Base-by-base conservation (phyloP, 1,140 invertebrate species). In the Lasaia peninsularis region DNA sequence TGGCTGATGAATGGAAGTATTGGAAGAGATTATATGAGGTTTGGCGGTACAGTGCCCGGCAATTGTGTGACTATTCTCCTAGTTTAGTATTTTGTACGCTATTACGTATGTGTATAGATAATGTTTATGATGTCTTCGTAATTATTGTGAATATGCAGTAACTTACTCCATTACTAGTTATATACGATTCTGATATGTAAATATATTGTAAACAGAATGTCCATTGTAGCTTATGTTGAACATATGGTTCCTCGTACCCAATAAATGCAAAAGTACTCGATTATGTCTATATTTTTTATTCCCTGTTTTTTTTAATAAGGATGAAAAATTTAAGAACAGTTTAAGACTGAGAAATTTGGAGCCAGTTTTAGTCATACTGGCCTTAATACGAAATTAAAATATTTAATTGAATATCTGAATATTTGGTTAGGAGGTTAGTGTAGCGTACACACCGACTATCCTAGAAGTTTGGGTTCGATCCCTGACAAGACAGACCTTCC, bases 171-270 rank as follows among this genome's bases (percentile, higher is more conserved):
- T 83, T 82, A 62, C 67, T 86, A 87, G 75, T 75, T 83, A 81
- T 82, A 75, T 78, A 76, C 76, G 67, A 84, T 85, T 86, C 78
- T 82, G 83, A 85, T 78, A 75, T 88, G 83, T 86, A 88, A 86
- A 86, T 88, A 88, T 88, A 88, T 63, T 86, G 73, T 88, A 75
- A 85, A 86, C 83, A 83, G 80, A 83, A 84, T 86, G 84, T 86
- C 84, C 84, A 83, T 83, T 86, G 73, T 88, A 88, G 84, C 86
- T 88, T 86, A 87, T 88, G 80, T 87, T 85, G 80, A 88, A 82
- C 80, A 80, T 71, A 83, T 75, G 84, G 86, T 88, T 88, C 86
- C 84, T 88, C 84, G 75, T 88, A 87, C 69, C 82, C 81, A 88
- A 86, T 88, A 88, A 88, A 88, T 81, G 76, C 80, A 84, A 85